Evolutionary conservation across 2,888 invertebrate species (phyloP), one percentile per base, ranked within the genome.

Genomic region (Achlya flavicornis): DNA sequence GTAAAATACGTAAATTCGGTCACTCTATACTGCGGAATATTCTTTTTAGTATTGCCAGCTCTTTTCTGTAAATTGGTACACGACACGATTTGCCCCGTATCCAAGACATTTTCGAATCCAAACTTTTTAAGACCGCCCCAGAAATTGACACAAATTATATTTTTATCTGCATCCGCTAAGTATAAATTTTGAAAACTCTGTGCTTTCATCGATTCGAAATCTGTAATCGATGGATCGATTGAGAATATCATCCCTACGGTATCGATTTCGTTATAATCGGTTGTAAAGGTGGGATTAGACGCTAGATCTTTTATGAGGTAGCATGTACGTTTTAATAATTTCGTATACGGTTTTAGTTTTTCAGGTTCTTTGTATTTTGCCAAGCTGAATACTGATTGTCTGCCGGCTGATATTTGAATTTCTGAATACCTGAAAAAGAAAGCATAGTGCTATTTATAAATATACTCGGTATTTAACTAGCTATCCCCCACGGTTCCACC

Each of bases 181-280:
- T 95, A 96, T 0, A 96, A 86, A 65, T 94, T 94, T 86, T 96
- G 96, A 63, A 91, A 92, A 3, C 80, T 79, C 64, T 86, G 84
- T 66, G 87, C 86, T 48, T 68, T 79, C 16, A 19, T 2, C 46
- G 84, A 82, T 63, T 90, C 85, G 63, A 91, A 90, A 14, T 91
- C 90, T 66, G 86, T 79, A 33, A 87, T 89, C 35, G 91, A 82
- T 33, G 94, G 92, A 68, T 94, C 94, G 48, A 96, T 90, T 64
- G 91, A 85, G 33, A 96, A 92, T 53, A 97, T 93, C 3, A 97
- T 76, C 1, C 97, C 97, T 5, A 96, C 94, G 11, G 96, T 95
- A 86, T 97, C 97, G 69, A 97, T 93, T 92, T 97, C 97, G 67
- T 95, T 95, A 78, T 95, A 96, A 60, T 89, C 84, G 26, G 87